Evolutionary conservation across 2,888 invertebrate species (phyloP), one percentile per base, ranked within the genome.

Genomic region (Xestoiulus laeticollis): DNA sequence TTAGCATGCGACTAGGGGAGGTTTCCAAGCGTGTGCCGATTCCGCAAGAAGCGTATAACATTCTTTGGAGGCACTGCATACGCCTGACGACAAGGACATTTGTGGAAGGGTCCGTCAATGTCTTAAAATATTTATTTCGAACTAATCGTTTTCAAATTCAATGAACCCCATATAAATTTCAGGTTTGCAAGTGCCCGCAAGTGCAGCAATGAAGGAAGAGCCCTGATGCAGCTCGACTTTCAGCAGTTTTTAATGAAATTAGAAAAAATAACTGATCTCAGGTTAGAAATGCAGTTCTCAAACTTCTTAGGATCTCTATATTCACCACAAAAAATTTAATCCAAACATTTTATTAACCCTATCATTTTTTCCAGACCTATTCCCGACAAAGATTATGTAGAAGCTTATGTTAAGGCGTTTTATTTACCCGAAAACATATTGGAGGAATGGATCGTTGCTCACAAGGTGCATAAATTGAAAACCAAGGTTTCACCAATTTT

Each of bases 221-320:
- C 98, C 0, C 92, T 99, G 14, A 99, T 99, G 99, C 99, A 99
- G 91, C 93, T 99, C 32, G 99, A 99, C 93, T 99, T 98, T 91
- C 96, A 98, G 10, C 99, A 99, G 91, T 95, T 99, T 89, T 94
- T 98, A 90, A 95, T 96, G 32, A 98, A 98, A 91, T 93, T 97
- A 87, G 98, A 99, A 92, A 95, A 96, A 91, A 95, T 98, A 87
- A 96, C 97, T 0, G 94, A 95, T 0, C 91, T 97, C 10, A 95
- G 91, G 92, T 92, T n/a, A n/a, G n/a, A n/a, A n/a, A n/a, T n/a
- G n/a, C n/a, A n/a, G n/a, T n/a, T n/a, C n/a, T n/a, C n/a, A n/a
- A n/a, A n/a, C n/a, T n/a, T n/a, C n/a, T n/a, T n/a, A n/a, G n/a
- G n/a, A n/a, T n/a, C n/a, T n/a, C n/a, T n/a, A n/a, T n/a, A n/a